Evolutionary conservation across 2,113 vertebrate genomes (phyloP).

Genomic region (Eurypyga helias): DNA sequence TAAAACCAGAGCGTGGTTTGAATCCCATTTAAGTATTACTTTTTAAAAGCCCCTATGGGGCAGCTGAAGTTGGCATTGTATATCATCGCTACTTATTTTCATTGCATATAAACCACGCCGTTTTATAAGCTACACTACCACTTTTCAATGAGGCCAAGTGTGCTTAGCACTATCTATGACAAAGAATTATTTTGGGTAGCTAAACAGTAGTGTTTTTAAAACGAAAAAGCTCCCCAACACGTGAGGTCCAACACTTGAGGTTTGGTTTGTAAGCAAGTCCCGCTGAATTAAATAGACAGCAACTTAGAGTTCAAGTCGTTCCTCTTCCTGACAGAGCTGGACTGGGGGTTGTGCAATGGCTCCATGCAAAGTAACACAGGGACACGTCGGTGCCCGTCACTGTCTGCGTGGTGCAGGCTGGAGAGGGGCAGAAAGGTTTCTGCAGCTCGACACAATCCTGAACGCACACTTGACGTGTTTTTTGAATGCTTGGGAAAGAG

Average conservation of each 20-base stretch:
- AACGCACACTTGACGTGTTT: not conserved
- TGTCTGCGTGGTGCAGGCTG: not conserved
- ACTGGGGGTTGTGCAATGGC: slow-evolving; percentile 12
- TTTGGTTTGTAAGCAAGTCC: not conserved
- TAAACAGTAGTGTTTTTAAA: slow-evolving; percentile 62
- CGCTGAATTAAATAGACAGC: not conserved
- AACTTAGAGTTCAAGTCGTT: not conserved
- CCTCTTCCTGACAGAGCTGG: not conserved
- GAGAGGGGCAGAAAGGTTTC: not conserved
- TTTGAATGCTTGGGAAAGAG: not conserved
- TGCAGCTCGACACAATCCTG: not conserved
- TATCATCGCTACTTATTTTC: slow-evolving; percentile 11
- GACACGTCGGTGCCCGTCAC: not conserved
- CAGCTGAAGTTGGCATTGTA: slow-evolving; percentile 35
- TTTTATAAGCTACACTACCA: slow-evolving; percentile 43
- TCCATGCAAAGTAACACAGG: not conserved
- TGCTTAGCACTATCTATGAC: slow-evolving; percentile 73
- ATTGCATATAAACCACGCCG: slow-evolving; percentile 50
- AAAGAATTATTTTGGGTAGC: slow-evolving; percentile 33
- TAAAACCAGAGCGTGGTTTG: not conserved
- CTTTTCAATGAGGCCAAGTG: slow-evolving; percentile 43
- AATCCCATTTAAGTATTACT: not conserved
- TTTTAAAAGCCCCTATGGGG: slow-evolving; percentile 37
- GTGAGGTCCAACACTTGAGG: slow-evolving; percentile 12
- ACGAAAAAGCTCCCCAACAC: slow-evolving; percentile 52